phyloP scores from a whole-genome alignment of 2,113 vertebrate genomes.

The Trematocara zebra region DNA sequence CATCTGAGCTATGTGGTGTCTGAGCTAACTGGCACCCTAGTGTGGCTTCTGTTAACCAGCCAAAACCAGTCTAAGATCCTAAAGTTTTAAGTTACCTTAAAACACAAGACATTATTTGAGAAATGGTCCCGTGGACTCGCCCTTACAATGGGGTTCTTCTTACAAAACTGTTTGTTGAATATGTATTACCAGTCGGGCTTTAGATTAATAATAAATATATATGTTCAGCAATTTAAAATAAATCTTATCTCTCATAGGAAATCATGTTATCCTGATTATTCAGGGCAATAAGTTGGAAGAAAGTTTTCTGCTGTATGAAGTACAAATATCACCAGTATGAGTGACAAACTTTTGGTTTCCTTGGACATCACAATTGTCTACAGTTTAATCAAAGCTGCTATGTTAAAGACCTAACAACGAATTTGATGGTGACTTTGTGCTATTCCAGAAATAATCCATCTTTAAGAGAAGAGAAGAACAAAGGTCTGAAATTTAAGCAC shows the following conservation, averaged over 20 bases:
- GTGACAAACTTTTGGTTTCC: background rate
- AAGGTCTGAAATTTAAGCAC: background rate
- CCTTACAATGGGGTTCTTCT: background rate
- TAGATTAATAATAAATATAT: background rate
- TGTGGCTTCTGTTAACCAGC: background rate
- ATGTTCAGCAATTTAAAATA: background rate
- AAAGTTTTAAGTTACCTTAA: background rate
- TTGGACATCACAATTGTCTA: background rate
- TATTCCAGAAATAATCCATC: background rate
- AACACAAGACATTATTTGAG: background rate
- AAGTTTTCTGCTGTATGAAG: background rate
- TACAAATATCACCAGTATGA: background rate
- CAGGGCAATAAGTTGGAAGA: background rate
- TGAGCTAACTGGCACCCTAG: background rate
- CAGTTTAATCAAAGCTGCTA: background rate
- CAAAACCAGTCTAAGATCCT: background rate
- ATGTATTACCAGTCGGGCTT: background rate
- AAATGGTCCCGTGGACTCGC: rapidly evolving
- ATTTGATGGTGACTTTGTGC: background rate
- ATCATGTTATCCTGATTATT: background rate
- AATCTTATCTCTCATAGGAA: background rate
- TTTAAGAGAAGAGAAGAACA: background rate
- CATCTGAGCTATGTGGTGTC: background rate
- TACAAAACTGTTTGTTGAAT: background rate
- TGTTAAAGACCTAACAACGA: background rate